Evolutionary conservation across 2,888 invertebrate genomes (phyloP), one percentile per base, ranked within the genome.

Genomic region (Heliconius ismenius): DNA sequence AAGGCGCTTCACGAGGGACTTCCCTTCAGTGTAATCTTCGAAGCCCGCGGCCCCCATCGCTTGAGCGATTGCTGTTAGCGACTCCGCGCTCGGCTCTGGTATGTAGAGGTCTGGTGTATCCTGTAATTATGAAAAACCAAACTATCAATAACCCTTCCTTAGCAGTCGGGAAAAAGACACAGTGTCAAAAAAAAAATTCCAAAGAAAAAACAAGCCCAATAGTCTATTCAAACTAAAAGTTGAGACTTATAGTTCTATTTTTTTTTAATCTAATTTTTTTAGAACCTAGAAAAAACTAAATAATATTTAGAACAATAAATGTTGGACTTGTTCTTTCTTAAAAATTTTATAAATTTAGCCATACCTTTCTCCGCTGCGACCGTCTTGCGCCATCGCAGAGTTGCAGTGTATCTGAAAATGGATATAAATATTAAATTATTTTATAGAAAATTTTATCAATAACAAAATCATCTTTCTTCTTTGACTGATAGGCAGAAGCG

Each of bases 21-120:
- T 87, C 2, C 94, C 93, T 64, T 93, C 93, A 3, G 93, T 91
- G 83, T 91, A 89, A 82, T 90, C 88, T 81, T 94, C 95, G 84
- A 94, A 95, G 18, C 92, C 92, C 0, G 95, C 94, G 0, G 95
- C 95, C 0, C 95, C 95, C 92, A 95, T 92, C 32, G 93, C 94
- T 79, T 94, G 91, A 9, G 95, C 95, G 67, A 95, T 89, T 75
- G 91, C 92, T 64, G 90, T 89, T 18, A 94, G 84, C 26, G 92
- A 92, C 82, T 93, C 93, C 7, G 92, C 90, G 79, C 92, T 93
- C 2, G 94, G 94, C 11, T 88, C 83, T 0, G 92, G 93, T 70
- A 81, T 78, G 68, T 86, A 88, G 26, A 88, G 81, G 0, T 84
- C 82, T 11, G 85, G 84, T 6, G 84, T 83, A 76, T 91, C 91